These are phyloP conservation scores for Nibea albiflora DNA, from an alignment of 2,113 vertebrate genomes.

Conservation along the genomic window DNA sequence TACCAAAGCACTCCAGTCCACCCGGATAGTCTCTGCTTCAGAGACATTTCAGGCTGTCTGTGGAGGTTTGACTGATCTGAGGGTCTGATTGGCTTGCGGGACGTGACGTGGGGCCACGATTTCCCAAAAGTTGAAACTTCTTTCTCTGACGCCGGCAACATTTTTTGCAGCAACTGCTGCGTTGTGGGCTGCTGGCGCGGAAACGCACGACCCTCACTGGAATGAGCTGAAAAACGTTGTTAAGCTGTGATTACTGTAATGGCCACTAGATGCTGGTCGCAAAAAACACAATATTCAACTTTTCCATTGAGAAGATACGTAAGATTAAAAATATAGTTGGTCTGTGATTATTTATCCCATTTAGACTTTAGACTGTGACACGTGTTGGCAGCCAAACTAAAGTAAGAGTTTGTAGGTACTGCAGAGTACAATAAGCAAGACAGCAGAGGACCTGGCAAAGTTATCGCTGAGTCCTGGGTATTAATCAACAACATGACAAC, in stretches of 20 bases:
- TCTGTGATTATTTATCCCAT: neutral
- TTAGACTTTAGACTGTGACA: neutral
- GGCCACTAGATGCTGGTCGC: neutral
- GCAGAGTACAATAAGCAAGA: neutral
- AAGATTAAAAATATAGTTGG: neutral
- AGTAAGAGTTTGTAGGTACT: neutral
- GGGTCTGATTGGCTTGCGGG: too few species aligned
- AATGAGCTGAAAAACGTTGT: too few species aligned
- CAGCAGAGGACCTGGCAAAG: constrained; percentile 7
- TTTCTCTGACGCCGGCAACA: too few species aligned
- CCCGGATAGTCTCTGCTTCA: too few species aligned
- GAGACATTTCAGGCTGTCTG: too few species aligned
- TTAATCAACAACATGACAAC: constrained; percentile 22
- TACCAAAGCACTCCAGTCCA: too few species aligned
- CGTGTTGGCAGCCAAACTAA: neutral
- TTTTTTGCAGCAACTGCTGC: too few species aligned
- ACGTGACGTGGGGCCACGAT: too few species aligned
- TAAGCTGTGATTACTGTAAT: constrained; percentile 11
- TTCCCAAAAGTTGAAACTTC: too few species aligned
- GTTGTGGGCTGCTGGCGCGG: too few species aligned
- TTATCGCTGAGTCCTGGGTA: neutral
- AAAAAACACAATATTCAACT: neutral
- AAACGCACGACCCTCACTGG: too few species aligned
- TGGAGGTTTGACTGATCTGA: too few species aligned
- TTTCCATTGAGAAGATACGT: neutral